Conservation (phyloP, 1,140 invertebrate species). For the Ceratina japonica region DNA sequence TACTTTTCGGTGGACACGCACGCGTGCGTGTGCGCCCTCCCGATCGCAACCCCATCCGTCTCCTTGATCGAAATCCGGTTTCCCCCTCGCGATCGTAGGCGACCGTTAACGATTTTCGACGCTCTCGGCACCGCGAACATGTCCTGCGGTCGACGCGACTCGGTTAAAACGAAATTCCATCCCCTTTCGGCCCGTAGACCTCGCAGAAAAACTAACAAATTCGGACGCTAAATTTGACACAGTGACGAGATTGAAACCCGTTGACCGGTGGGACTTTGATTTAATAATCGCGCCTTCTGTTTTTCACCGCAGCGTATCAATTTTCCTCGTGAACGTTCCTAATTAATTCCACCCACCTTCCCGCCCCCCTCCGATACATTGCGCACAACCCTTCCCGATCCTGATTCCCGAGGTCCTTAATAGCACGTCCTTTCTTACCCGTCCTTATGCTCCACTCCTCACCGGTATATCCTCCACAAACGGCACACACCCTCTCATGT, state of each 20-base stretch:
- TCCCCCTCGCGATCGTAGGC: conserved; percentile 54
- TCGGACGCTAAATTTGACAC: neutral
- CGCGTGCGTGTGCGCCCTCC: too few relatives aligned
- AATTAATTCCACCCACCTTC: conserved; percentile 27
- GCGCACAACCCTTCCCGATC: conserved; percentile 11
- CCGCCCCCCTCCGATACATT: conserved; percentile 43
- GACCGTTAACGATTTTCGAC: conserved; percentile 52
- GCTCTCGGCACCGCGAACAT: conserved; percentile 44
- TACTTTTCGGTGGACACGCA: conserved; percentile 36
- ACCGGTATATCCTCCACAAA: conserved; percentile 39
- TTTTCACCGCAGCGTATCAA: conserved; percentile 53
- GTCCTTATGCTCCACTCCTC: conserved; percentile 13
- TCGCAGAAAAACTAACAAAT: too few relatives aligned
- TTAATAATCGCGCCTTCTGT: conserved; percentile 36
- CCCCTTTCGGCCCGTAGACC: neutral
- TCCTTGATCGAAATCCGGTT: conserved; percentile 48
- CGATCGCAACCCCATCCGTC: too few relatives aligned
- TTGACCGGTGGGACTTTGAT: conserved; percentile 47
- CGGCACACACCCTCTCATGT: conserved; percentile 33
- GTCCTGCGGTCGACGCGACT: conserved; percentile 46
- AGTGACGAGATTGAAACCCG: neutral
- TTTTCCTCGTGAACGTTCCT: conserved; percentile 52
- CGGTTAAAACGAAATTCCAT: neutral
- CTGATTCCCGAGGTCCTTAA: neutral
- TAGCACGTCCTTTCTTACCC: neutral